Percentiles rank a stretch among this genome's conserved stretches.
These are phyloP conservation scores for Turritopsis rubra DNA, from an alignment of 30 jellyfish, hydroid and myxozoan species.

Conservation along the genomic window DNA sequence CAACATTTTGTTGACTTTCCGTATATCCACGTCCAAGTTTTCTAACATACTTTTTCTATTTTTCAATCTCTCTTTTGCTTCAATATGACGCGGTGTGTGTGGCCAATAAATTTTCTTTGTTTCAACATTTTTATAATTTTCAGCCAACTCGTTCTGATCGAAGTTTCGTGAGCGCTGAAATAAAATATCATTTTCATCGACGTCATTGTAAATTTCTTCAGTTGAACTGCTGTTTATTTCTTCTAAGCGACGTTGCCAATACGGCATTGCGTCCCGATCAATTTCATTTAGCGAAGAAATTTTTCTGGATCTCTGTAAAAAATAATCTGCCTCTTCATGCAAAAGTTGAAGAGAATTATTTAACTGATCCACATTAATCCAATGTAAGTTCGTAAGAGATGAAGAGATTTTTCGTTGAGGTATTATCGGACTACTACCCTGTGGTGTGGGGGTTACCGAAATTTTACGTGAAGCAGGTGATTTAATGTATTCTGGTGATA, in stretches of 20 bases:
- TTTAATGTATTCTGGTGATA: not conserved
- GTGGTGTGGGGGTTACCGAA: conserved; percentile 11
- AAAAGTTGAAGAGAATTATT: not conserved
- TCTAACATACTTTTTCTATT: not conserved
- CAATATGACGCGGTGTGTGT: not conserved
- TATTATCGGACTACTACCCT: not conserved
- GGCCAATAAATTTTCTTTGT: not conserved
- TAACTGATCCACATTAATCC: not conserved
- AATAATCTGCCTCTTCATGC: not conserved
- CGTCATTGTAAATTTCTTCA: not conserved
- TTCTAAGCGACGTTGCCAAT: not conserved
- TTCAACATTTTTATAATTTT: not conserved
- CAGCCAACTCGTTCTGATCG: not conserved
- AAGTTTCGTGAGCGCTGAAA: not conserved
- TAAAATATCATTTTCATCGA: not conserved
- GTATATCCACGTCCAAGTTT: not conserved
- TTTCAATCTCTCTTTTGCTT: not conserved
- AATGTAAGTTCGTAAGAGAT: not conserved
- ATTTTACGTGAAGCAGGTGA: not conserved
- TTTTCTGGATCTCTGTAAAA: not conserved
- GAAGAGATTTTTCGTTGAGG: not conserved
- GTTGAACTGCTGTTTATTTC: not conserved
- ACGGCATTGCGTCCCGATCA: not conserved
- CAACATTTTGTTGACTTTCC: not conserved
- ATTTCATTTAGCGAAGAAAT: not conserved